These are phyloP conservation scores for Homalodisca vitripennis DNA, from an alignment of 1,140 invertebrate species.

Conservation along the genomic window DNA sequence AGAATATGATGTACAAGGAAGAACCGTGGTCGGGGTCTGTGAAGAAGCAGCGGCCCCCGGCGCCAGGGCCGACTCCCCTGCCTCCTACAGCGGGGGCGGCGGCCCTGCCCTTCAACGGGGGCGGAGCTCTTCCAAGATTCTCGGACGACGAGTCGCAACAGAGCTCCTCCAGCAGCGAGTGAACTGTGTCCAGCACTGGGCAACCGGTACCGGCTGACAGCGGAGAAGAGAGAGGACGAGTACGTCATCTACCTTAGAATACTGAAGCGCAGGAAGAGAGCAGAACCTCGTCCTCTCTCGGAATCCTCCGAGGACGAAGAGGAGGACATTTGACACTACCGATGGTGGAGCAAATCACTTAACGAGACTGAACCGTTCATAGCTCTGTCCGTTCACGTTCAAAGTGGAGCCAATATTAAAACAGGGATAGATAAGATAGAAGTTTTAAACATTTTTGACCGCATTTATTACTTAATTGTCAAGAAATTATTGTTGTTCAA, in stretches of 20 bases:
- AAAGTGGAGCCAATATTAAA: too few relatives aligned
- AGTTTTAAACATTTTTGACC: too few relatives aligned
- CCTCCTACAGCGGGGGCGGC: neutral
- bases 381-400: too few relatives aligned
- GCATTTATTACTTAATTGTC: too few relatives aligned
- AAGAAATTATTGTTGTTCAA: too few relatives aligned
- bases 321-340: too few relatives aligned
- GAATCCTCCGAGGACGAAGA: too few relatives aligned
- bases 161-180: constrained; percentile 15
- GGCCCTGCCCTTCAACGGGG: constrained; percentile 9
- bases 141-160: constrained; percentile 9
- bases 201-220: neutral
- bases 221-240: constrained; percentile 9
- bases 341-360: too few relatives aligned
- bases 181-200: neutral
- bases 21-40: constrained; percentile 27
- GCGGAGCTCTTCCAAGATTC: neutral
- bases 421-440: too few relatives aligned
- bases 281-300: too few relatives aligned
- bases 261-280: constrained; percentile 1
- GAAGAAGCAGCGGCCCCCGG: constrained; percentile 14
- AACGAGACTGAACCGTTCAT: too few relatives aligned
- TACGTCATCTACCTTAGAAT: constrained; percentile 17
- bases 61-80: neutral
- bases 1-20: constrained; percentile 34